These are phyloP conservation scores for Leptobrachium leishanense DNA, from an alignment of 2,113 vertebrate genomes.

Conservation along the genomic window DNA sequence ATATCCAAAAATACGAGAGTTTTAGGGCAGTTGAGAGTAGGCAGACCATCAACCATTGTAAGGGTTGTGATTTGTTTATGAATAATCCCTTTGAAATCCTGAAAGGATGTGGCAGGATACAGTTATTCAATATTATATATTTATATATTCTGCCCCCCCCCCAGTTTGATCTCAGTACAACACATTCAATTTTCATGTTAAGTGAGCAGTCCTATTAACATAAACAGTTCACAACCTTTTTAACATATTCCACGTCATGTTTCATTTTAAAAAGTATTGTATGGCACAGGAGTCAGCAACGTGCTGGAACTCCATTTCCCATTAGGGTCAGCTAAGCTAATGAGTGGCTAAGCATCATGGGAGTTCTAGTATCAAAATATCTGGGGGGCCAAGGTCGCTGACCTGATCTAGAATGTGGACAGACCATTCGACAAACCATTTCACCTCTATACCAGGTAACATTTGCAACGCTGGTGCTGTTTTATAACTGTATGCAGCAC, in stretches of 20 bases:
- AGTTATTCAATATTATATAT: background rate
- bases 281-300: conserved; percentile 12
- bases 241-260: conserved; percentile 23
- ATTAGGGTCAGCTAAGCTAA: background rate
- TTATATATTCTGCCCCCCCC: background rate
- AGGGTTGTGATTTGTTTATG: background rate
- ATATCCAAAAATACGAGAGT: no score
- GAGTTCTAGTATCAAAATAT: no score
- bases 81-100: background rate
- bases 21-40: no score
- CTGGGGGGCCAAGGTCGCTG: no score
- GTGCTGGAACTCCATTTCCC: background rate
- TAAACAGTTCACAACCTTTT: conserved; percentile 14
- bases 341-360: no score
- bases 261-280: conserved; percentile 19
- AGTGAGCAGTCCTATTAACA: background rate
- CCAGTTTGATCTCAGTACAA: background rate
- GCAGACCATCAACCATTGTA: no score
- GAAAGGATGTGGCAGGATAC: background rate
- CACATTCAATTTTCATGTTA: background rate
- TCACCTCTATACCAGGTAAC: no score
- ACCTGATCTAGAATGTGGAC: no score
- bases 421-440: no score
- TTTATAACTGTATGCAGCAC: no score
- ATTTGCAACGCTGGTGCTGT: no score